phyloP scores from a whole-genome alignment of 2,888 invertebrate genomes.

The Colostygia pectinataria region DNA sequence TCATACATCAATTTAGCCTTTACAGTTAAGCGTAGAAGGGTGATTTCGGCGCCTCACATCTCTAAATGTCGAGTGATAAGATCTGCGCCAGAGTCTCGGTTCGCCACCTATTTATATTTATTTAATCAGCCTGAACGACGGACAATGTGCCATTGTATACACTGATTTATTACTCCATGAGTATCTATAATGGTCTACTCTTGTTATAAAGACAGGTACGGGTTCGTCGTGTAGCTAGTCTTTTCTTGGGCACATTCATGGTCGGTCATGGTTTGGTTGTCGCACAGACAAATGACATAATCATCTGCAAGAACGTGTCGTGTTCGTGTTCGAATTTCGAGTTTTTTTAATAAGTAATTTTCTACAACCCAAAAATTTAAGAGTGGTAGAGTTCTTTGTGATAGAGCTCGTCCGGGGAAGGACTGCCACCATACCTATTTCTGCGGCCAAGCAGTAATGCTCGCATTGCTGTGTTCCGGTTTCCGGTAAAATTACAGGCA shows the following conservation, averaged over 20 bases:
- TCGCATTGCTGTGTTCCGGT: too few species aligned
- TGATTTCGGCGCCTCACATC: conserved; percentile 53
- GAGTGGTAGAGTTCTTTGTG: too few species aligned
- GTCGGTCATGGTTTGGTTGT: not conserved
- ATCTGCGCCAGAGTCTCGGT: conserved; percentile 67
- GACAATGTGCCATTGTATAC: conserved; percentile 81
- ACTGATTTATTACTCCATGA: conserved; percentile 71
- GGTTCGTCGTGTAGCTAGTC: conserved; percentile 11
- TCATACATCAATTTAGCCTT: conserved; percentile 49
- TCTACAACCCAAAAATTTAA: too few species aligned
- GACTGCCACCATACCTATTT: too few species aligned
- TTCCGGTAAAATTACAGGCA: too few species aligned
- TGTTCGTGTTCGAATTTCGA: too few species aligned
- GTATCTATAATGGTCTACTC: conserved; percentile 47
- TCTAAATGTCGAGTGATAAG: conserved; percentile 72
- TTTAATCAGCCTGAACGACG: conserved; percentile 78
- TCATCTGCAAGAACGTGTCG: too few species aligned
- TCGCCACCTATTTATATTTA: conserved; percentile 80
- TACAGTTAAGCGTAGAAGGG: conserved; percentile 53
- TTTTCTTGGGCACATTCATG: conserved; percentile 2
- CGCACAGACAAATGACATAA: too few species aligned
- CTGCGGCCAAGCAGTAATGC: too few species aligned
- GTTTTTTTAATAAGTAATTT: too few species aligned
- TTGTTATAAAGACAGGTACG: conserved; percentile 38
- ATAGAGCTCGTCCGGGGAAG: too few species aligned